Evolutionary conservation across 2,888 invertebrate species (phyloP).

Genomic region (Frankliniella fusca): DNA sequence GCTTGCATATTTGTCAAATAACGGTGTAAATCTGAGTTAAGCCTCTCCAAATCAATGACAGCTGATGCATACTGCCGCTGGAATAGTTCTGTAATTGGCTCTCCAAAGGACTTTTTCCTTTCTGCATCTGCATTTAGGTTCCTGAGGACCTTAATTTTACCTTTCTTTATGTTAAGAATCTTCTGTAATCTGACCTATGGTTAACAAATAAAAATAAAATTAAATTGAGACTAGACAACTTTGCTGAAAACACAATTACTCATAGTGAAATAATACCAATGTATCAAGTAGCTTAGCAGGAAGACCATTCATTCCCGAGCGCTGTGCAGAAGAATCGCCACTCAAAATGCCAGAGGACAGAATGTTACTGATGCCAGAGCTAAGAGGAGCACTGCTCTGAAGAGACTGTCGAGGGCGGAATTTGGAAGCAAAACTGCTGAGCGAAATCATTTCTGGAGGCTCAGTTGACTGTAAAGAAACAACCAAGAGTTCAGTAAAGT

Average conservation of each 20-base stretch:
- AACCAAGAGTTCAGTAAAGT: neutral
- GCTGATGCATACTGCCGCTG: slow-evolving; percentile 77
- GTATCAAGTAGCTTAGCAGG: slow-evolving; percentile 79
- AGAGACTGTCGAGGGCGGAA: slow-evolving; percentile 66
- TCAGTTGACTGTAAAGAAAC: slow-evolving; percentile 65
- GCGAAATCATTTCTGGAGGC: slow-evolving; percentile 81
- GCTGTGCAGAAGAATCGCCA: neutral
- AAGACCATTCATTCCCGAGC: slow-evolving; percentile 66
- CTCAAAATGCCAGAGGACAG: neutral
- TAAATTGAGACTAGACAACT: neutral
- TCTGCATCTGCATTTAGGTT: slow-evolving; percentile 90
- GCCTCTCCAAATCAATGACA: slow-evolving; percentile 82
- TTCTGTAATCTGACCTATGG: slow-evolving; percentile 73
- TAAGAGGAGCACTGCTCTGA: slow-evolving; percentile 47
- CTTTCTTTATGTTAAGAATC: slow-evolving; percentile 75
- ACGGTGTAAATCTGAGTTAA: slow-evolving; percentile 83
- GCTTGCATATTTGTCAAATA: slow-evolving; percentile 62
- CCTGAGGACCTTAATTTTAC: slow-evolving; percentile 72
- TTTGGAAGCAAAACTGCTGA: slow-evolving; percentile 76
- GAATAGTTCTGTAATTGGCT: slow-evolving; percentile 78
- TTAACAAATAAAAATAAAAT: slow-evolving; percentile 34
- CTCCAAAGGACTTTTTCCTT: slow-evolving; percentile 73
- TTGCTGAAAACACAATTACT: slow-evolving; percentile 27
- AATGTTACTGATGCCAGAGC: slow-evolving; percentile 41
- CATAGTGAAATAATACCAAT: slow-evolving; percentile 52